These are phyloP conservation scores for Pachycephus smyrnensis DNA, from an alignment of 2,888 invertebrate genomes.

Conservation along the genomic window DNA sequence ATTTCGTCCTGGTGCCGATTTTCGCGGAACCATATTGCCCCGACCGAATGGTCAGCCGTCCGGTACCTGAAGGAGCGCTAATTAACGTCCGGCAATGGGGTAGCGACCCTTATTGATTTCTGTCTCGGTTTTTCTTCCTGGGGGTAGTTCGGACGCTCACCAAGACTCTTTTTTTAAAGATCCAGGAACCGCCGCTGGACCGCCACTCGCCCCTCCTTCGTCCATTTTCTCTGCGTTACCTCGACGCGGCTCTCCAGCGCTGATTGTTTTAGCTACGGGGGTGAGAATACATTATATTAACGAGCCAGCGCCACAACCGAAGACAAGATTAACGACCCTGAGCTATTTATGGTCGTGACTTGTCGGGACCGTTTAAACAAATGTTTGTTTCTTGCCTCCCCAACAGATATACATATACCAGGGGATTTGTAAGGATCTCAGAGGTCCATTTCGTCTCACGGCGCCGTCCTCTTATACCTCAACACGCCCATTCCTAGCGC, in stretches of 20 bases:
- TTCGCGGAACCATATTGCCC: background rate
- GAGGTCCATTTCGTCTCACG: conserved; percentile 26
- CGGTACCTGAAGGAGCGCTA: background rate
- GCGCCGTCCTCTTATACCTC: conserved; percentile 27
- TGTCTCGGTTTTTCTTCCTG: background rate
- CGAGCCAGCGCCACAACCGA: conserved; percentile 44
- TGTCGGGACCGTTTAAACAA: conserved; percentile 57
- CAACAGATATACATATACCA: conserved; percentile 2
- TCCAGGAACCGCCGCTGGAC: conserved; percentile 1
- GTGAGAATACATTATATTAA: conserved; percentile 59
- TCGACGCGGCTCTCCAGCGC: conserved; percentile 15
- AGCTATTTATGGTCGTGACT: conserved; percentile 54
- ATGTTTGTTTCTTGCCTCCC: conserved; percentile 49
- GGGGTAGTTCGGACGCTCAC: conserved; percentile 7
- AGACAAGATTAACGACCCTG: conserved; percentile 56
- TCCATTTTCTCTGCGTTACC: background rate
- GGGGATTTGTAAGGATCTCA: background rate
- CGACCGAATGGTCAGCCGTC: background rate
- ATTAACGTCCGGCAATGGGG: background rate
- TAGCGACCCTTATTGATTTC: conserved; percentile 8
- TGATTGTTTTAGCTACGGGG: conserved; percentile 58
- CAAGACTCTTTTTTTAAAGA: conserved; percentile 6
- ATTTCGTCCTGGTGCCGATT: background rate
- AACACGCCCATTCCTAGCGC: conserved; percentile 36
- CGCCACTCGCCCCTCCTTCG: background rate